A percentile compares a stretch with the other conserved stretches of the same genome.
phyloP scores from a whole-genome alignment of 2,797 vertebrate genomes.

The Stomatorhinus walkeri region DNA sequence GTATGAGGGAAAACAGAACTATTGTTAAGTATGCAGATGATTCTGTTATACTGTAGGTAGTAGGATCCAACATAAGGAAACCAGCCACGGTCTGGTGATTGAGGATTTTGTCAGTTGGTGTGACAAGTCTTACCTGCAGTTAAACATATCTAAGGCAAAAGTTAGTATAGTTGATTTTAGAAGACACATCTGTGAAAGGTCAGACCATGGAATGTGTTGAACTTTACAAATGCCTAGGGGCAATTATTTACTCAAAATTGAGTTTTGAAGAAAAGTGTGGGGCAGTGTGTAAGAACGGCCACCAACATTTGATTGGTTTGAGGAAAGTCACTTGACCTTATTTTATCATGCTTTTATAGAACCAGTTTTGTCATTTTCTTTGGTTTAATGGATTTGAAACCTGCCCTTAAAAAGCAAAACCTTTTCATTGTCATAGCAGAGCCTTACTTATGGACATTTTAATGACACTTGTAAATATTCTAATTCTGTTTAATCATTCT shows the following conservation, averaged over 20 bases:
- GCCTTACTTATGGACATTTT: too few species aligned
- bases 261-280: too few species aligned
- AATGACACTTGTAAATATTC: too few species aligned
- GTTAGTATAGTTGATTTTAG: not conserved
- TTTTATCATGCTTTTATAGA: not conserved
- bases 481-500: too few species aligned
- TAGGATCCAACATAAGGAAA: not conserved
- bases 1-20: not conserved
- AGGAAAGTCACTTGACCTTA: not conserved
- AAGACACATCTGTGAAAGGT: not conserved
- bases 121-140: not conserved
- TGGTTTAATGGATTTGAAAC: not conserved
- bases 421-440: too few species aligned
- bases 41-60: not conserved
- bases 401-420: not conserved
- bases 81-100: not conserved
- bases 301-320: too few species aligned
- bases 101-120: not conserved
- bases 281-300: too few species aligned
- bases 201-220: too few species aligned
- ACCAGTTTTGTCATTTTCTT: not conserved
- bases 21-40: not conserved
- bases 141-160: not conserved
- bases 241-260: too few species aligned
- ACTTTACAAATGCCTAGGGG: too few species aligned